Evolutionary conservation across 1,140 invertebrate species (phyloP).

Genomic region (Brachionus plicatilis): DNA sequence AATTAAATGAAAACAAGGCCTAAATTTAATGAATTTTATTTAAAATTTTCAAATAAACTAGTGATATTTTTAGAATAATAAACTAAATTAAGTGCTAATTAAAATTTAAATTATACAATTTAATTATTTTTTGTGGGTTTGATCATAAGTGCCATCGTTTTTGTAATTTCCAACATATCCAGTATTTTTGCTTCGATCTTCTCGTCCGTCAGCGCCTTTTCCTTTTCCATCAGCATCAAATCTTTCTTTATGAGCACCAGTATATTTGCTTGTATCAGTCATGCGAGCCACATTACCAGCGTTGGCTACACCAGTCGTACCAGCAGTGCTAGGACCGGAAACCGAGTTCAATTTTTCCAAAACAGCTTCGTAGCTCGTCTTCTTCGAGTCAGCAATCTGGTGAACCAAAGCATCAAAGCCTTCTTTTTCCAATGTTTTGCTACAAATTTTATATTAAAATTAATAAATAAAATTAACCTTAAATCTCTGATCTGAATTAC

Average conservation of each 20-base stretch:
- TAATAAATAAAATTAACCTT: neutral
- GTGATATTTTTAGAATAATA: neutral
- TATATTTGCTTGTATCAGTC: constrained; percentile 62
- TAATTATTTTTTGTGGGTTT: neutral
- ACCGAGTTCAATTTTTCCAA: constrained; percentile 1
- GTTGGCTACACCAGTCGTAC: constrained; percentile 42
- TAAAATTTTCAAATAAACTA: neutral
- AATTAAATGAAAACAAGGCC: neutral
- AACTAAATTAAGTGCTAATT: neutral
- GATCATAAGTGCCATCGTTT: constrained; percentile 53
- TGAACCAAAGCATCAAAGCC: constrained; percentile 18
- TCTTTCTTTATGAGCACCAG: constrained; percentile 59
- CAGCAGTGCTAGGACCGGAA: constrained; percentile 5
- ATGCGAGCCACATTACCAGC: constrained; percentile 69
- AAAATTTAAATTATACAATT: neutral
- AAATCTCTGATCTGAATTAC: neutral
- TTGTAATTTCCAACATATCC: constrained; percentile 60
- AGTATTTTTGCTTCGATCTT: constrained; percentile 48
- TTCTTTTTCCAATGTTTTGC: constrained; percentile 39
- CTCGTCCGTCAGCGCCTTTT: constrained; percentile 56
- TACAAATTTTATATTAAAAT: neutral
- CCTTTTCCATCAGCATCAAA: constrained; percentile 59
- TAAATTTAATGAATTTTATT: too few relatives aligned
- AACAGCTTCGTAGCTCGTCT: neutral
- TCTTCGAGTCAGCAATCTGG: constrained; percentile 37